Evolutionary conservation across 2,888 invertebrate species (phyloP), one percentile per base, ranked within the genome.

Genomic region (Calameuta idolon): DNA sequence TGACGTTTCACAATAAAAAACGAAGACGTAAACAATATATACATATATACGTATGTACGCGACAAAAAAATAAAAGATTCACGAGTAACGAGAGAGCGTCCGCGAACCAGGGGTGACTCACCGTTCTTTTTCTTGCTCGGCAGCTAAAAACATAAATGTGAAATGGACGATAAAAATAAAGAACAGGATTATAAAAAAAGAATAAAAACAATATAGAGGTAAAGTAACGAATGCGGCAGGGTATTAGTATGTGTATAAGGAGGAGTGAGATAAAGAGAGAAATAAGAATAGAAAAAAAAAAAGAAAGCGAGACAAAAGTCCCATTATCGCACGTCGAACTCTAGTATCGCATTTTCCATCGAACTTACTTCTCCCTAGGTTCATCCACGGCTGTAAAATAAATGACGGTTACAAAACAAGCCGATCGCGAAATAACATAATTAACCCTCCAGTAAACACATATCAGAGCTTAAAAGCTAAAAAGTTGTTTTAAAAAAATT

Each of bases 301-400:
- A 69, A 35, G 35, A 35, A 78, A 75, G 34, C 71, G 79, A 79
- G 23, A 55, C 55, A 23, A 55, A 9, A 55, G 55, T 55, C 23
- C 23, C 23, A 55, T 23, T 9, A 55, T 55, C 55, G 55, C 55
- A 55, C 9, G 9, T 9, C 55, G 55, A 55, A 55, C 55, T 55
- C 55, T 55, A 55, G 2, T 55, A 55, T 55, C 55, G 23, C 9
- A 55, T 55, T 55, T 55, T 15, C 12, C 74, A 69, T 81, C 79
- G 76, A 87, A 95, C 97, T 97, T 94, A 98, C 97, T 97, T 97
- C 94, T 97, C 97, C 94, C 96, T 96, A 89, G 97, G 97, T 94
- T 97, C 97, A 93, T 98, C 98, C 93, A 97, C 97, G 92, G 98
- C 98, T 98, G 95, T 92, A 96, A 96, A 92, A 89, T 85, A 91